Evolutionary conservation across 2,888 invertebrate species (phyloP).

Genomic region (Platypus cylindrus): DNA sequence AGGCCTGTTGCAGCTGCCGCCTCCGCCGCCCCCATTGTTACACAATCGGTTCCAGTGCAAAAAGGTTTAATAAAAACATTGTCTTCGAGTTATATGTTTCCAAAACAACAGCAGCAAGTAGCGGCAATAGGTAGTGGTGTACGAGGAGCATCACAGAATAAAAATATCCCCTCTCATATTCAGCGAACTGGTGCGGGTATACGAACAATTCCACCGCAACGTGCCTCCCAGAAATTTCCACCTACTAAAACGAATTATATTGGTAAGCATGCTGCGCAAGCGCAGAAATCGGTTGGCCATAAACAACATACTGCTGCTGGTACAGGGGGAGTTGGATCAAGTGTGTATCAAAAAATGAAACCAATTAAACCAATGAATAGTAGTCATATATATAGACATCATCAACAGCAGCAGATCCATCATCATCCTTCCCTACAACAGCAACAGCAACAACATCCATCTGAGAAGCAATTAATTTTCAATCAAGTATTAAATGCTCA

Average conservation of each 20-base stretch:
- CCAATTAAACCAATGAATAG: no score
- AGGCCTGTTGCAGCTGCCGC: conserved; percentile 26
- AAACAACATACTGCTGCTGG: conserved; percentile 11
- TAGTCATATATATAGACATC: no score
- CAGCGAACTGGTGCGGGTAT: conserved; percentile 30
- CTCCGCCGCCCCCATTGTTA: no score
- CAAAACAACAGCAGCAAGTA: conserved; percentile 21
- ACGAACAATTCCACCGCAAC: conserved; percentile 33
- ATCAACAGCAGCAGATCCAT: no score
- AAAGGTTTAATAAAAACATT: conserved; percentile 31
- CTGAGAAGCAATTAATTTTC: conserved; percentile 39
- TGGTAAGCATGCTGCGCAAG: conserved; percentile 36
- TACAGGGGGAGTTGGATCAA: neutral
- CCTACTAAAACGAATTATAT: conserved; percentile 35
- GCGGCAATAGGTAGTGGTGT: no score
- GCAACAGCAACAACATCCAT: conserved; percentile 17
- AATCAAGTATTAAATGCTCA: conserved; percentile 51
- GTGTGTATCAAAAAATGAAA: conserved; percentile 9
- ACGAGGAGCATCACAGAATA: conserved; percentile 29
- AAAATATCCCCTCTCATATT: conserved; percentile 23
- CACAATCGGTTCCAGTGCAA: no score
- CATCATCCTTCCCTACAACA: no score
- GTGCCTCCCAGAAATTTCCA: conserved; percentile 27
- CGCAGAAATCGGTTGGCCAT: conserved; percentile 32
- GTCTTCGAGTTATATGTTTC: conserved; percentile 26